Base-by-base conservation (phyloP, 2,888 invertebrate genomes). In the Aspidapion aeneum region DNA sequence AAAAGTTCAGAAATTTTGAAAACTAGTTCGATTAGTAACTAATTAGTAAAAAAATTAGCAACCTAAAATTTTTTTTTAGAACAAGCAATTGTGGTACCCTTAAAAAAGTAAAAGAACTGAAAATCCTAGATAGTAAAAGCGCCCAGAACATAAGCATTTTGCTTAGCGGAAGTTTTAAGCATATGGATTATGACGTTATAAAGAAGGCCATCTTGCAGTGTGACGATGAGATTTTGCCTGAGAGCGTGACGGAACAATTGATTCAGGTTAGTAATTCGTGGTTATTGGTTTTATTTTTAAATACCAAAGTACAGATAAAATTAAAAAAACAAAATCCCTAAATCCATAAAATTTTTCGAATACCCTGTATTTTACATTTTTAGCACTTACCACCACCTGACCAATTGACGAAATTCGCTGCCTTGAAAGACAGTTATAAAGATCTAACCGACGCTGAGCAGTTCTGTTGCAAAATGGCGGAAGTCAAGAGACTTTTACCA, bases 401-500 rank as follows among this genome's bases (percentile, higher is more conserved):
- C 74, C 93, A 96, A 73, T 81, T 99, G 18, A 90, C 90, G 69
- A 89, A 92, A 71, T 80, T 99, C 7, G 88, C 93, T 21, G 90
- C 91, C 66, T 84, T 91, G 67, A 91, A 93, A 74, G 87, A 89
- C 64, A 84, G 87, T 18, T 91, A 91, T 74, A 86, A 89, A 58
- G 91, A 94, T 12, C 79, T 96, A 65, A 91, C 93, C 0, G 96
- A 96, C 70, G 95, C 98, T 0, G 99, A 99, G 77, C 95, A 94
- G 78, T 98, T 98, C 80, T 93, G 93, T 58, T 90, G 96, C 0
- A 92, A 92, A 21, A 89, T 98, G 73, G 90, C 94, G 0, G 91
- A 93, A 74, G 88, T 98, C 17, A 96, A 96, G 80, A 84, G 96
- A 7, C 82, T 98, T 7, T 83, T 89, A 63, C 94, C 97, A 0